A percentile compares a stretch with the other conserved stretches of the same genome.
Conservation (phyloP, 2,888 invertebrate genomes). For the Podotricha telesiphe region DNA sequence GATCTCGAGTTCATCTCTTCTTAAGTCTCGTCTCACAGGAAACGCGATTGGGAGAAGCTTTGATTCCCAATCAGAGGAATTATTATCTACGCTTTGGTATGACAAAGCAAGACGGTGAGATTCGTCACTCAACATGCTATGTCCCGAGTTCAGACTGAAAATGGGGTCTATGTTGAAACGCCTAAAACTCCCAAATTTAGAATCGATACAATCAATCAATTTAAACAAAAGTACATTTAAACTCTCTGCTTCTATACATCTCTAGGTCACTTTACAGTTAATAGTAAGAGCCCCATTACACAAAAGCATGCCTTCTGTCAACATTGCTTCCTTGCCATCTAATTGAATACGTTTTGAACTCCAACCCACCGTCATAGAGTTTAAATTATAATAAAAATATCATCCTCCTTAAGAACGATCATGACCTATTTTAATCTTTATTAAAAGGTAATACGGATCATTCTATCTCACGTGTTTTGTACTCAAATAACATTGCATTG, state of each 20-base stretch:
- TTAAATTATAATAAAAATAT: not conserved
- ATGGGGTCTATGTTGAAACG: no score
- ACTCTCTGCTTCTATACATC: constrained; percentile 15
- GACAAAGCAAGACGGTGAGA: no score
- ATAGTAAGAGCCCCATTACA: constrained; percentile 34
- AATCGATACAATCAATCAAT: constrained; percentile 5
- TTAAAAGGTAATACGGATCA: constrained; percentile 34
- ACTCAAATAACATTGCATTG: constrained; percentile 12
- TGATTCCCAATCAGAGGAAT: no score
- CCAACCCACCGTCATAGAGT: constrained; percentile 1
- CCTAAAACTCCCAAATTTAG: not conserved
- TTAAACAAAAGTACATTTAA: constrained; percentile 1
- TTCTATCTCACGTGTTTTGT: constrained; percentile 23
- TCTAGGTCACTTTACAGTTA: constrained; percentile 37
- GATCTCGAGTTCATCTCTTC: constrained; percentile 12
- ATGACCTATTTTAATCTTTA: constrained; percentile 38
- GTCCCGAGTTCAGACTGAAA: no score
- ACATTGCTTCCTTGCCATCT: constrained; percentile 35
- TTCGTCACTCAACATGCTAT: no score
- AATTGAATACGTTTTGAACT: constrained; percentile 1
- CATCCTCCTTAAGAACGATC: constrained; percentile 19
- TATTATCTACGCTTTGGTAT: no score
- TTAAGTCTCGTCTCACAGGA: not conserved
- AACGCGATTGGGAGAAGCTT: no score
- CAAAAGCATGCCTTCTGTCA: constrained; percentile 37